Conservation (phyloP, 1,140 invertebrate genomes). For the Mactra quadrangularis region DNA sequence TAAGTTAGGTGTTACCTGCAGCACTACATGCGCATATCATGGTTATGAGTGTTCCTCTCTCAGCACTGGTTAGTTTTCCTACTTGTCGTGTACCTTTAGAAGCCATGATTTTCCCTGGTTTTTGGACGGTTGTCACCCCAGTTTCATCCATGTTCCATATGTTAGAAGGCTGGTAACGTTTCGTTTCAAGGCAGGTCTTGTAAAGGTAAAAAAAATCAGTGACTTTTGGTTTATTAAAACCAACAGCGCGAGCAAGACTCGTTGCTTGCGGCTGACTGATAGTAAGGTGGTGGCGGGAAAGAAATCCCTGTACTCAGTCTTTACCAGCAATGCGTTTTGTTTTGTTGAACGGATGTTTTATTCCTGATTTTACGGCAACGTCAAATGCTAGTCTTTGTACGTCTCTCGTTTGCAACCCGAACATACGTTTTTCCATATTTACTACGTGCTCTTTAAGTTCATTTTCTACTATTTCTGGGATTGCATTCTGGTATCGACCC, state of each 20-base stretch:
- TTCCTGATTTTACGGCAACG: too few species aligned
- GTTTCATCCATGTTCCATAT: constrained; percentile 2
- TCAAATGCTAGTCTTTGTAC: too few species aligned
- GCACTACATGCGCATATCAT: background rate
- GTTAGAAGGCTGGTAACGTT: background rate
- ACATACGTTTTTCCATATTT: too few species aligned
- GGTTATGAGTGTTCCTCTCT: background rate
- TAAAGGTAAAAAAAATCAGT: constrained; percentile 9
- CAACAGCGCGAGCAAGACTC: background rate
- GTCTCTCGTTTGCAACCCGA: too few species aligned
- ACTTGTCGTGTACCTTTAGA: background rate
- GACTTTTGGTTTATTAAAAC: background rate
- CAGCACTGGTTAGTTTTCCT: background rate
- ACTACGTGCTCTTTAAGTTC: too few species aligned
- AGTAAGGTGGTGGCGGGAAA: background rate
- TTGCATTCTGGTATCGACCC: too few species aligned
- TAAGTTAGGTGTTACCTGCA: too few species aligned
- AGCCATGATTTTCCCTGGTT: background rate
- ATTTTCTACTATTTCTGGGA: too few species aligned
- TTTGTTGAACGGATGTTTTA: too few species aligned
- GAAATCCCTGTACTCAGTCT: too few species aligned
- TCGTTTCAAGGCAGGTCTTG: background rate
- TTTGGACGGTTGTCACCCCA: background rate
- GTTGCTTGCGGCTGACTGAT: background rate
- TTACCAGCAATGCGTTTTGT: too few species aligned